Evolutionary conservation across 2,113 vertebrate species (phyloP).

Genomic region (Eubucco bourcierii): DNA sequence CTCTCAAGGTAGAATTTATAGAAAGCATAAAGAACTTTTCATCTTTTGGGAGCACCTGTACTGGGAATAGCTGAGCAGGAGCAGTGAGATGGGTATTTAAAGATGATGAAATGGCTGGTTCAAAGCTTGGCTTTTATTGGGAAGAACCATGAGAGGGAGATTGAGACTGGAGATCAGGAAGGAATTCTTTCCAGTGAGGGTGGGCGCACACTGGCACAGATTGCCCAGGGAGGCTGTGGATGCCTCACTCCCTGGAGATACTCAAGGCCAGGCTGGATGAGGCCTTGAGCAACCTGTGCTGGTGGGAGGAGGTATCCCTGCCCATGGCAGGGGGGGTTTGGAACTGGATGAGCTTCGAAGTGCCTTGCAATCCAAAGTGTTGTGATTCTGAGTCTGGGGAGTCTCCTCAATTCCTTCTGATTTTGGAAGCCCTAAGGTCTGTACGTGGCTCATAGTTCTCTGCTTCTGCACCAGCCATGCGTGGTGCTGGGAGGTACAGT

Average conservation of each 20-base stretch:
- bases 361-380: too few species aligned
- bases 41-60: neutral
- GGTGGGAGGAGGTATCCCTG: too few species aligned
- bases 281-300: too few species aligned
- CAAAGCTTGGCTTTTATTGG: neutral
- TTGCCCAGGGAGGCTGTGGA: too few species aligned
- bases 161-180: too few species aligned
- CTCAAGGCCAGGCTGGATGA: too few species aligned
- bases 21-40: neutral
- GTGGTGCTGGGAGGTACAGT: neutral
- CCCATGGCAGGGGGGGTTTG: too few species aligned
- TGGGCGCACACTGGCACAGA: too few species aligned
- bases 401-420: neutral
- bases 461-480: neutral
- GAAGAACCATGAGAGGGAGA: neutral
- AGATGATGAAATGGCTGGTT: neutral
- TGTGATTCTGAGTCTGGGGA: neutral
- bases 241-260: too few species aligned
- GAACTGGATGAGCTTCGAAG: too few species aligned
- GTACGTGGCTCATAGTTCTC: neutral
- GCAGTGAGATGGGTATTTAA: neutral
- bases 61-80: neutral
- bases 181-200: too few species aligned
- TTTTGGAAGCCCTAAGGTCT: rapidly evolving
- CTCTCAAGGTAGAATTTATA: neutral